These are phyloP conservation scores for Eulimnadia texana DNA, from an alignment of 1,140 invertebrate species.

Conservation along the genomic window DNA sequence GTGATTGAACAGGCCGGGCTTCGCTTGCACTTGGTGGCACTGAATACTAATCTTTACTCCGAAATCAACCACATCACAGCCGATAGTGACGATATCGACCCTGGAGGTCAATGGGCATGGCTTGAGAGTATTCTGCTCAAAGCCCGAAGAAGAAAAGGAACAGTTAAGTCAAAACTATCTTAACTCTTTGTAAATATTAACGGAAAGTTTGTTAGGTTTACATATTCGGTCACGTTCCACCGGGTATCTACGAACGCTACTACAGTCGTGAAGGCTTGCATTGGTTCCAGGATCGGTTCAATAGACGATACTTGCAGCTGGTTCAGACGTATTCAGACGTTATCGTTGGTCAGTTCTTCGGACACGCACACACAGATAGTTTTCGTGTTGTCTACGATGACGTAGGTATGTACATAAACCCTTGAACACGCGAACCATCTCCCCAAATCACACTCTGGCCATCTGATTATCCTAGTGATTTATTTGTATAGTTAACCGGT, in stretches of 20 bases:
- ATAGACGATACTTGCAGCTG: conserved; percentile 44
- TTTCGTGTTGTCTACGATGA: conserved; percentile 38
- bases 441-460: too few relatives aligned
- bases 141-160: conserved; percentile 51
- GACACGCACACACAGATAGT: conserved; percentile 78
- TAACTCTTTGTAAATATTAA: not conserved
- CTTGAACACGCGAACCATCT: too few relatives aligned
- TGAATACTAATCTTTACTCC: conserved; percentile 72
- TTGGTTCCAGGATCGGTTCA: conserved; percentile 19
- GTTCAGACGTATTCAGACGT: conserved; percentile 56
- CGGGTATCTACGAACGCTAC: conserved; percentile 66
- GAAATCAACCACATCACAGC: conserved; percentile 26
- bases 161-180: conserved; percentile 36
- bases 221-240: conserved; percentile 74
- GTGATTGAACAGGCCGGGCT: conserved; percentile 59
- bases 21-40: conserved; percentile 58
- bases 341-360: conserved; percentile 82
- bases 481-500: not conserved
- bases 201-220: too few relatives aligned
- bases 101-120: conserved; percentile 62
- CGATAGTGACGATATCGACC: conserved; percentile 24
- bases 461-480: not conserved
- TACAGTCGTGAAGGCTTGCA: conserved; percentile 33
- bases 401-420: not conserved
- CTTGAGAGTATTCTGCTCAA: conserved; percentile 49